These are phyloP conservation scores for Coreius guichenoti DNA, from an alignment of 2,797 vertebrate species.

Conservation along the genomic window DNA sequence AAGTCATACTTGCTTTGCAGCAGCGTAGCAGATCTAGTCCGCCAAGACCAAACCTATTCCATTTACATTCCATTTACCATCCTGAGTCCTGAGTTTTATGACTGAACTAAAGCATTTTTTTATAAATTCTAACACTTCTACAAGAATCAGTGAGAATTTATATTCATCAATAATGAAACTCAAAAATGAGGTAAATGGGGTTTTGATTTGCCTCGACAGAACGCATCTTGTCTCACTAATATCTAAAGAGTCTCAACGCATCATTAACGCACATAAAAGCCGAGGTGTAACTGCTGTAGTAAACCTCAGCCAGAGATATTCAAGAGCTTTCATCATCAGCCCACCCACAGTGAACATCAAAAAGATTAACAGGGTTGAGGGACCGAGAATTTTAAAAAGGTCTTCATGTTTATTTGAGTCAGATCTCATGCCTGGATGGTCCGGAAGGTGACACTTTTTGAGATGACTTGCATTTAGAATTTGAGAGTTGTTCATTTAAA, in stretches of 20 bases:
- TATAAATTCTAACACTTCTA: background rate
- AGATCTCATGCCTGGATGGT: constrained; percentile 35
- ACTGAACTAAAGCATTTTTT: background rate
- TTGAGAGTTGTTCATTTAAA: constrained; percentile 12
- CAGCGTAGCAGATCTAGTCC: background rate
- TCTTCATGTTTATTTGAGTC: constrained; percentile 30
- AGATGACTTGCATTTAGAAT: constrained; percentile 25
- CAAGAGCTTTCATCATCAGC: constrained; percentile 32
- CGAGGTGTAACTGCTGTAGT: constrained; percentile 3
- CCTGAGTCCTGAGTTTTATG: background rate
- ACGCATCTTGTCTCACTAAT: constrained; percentile 5
- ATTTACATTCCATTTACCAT: background rate
- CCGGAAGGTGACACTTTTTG: constrained; percentile 2
- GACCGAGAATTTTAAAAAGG: constrained; percentile 46
- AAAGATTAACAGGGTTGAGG: constrained; percentile 22
- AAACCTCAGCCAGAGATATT: constrained; percentile 42
- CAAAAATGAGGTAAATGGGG: background rate
- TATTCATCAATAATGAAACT: background rate
- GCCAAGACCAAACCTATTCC: background rate
- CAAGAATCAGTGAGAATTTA: background rate
- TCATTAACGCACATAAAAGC: constrained; percentile 47
- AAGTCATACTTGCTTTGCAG: background rate
- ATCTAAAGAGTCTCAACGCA: constrained; percentile 35
- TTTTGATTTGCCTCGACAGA: constrained; percentile 8
- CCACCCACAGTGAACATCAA: constrained; percentile 31